A percentile compares a stretch with the other conserved stretches of the same genome.
phyloP scores from a whole-genome alignment of 2,888 invertebrate genomes.

The Serrognathus titanus region DNA sequence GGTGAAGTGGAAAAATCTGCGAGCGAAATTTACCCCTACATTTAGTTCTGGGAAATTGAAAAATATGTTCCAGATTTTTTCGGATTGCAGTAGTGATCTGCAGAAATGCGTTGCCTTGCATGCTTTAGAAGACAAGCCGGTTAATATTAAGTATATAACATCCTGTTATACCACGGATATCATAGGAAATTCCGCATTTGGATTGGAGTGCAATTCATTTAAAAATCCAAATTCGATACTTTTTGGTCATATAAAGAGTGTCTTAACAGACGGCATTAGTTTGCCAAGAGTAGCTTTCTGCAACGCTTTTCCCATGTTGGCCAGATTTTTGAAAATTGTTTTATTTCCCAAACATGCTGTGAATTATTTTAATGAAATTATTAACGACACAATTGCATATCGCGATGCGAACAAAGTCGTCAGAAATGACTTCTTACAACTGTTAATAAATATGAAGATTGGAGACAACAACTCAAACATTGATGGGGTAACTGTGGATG shows the following conservation, averaged over 20 bases:
- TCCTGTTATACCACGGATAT: too few relatives aligned
- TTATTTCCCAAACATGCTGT: neutral
- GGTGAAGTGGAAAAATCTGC: neutral
- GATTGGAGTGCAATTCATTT: too few relatives aligned
- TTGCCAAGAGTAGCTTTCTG: neutral
- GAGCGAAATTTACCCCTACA: too few relatives aligned
- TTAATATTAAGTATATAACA: too few relatives aligned
- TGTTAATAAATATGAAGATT: constrained; percentile 1
- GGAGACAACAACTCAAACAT: neutral
- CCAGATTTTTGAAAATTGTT: neutral
- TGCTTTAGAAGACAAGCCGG: too few relatives aligned
- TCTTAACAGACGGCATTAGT: neutral
- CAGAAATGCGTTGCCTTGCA: too few relatives aligned
- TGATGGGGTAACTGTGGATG: constrained; percentile 20
- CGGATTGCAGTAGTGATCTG: too few relatives aligned
- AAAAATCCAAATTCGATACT: too few relatives aligned
- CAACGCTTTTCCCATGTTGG: neutral
- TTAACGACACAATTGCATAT: neutral
- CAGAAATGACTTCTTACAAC: constrained; percentile 9
- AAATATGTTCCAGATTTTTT: too few relatives aligned
- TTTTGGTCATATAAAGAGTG: too few relatives aligned
- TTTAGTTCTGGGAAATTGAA: too few relatives aligned
- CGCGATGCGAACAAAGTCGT: neutral
- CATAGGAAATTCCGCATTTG: too few relatives aligned
- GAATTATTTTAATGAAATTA: neutral